These are phyloP conservation scores for Andrena haemorrhoa DNA, from an alignment of 2,888 invertebrate species.

Conservation along the genomic window DNA sequence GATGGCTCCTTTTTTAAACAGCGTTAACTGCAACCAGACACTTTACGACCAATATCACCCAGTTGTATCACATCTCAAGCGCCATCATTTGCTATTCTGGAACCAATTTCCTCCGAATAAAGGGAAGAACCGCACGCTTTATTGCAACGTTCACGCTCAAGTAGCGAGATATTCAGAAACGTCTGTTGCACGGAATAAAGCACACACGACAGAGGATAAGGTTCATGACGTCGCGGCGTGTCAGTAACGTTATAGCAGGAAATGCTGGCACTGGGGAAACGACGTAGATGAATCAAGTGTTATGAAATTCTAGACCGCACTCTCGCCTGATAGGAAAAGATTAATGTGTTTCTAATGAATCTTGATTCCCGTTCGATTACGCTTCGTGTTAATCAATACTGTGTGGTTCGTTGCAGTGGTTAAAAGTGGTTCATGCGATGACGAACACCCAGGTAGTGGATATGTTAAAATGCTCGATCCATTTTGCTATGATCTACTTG, in stretches of 20 bases:
- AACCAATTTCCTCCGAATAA: constrained; percentile 44
- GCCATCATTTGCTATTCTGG: constrained; percentile 35
- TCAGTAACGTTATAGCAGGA: constrained; percentile 13
- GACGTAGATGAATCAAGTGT: not conserved
- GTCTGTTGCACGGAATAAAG: constrained; percentile 27
- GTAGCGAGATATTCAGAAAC: constrained; percentile 27
- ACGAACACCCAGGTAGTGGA: too few species aligned
- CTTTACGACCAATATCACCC: constrained; percentile 29
- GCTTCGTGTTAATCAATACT: too few species aligned
- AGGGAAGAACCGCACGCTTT: constrained; percentile 39
- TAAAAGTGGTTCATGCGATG: too few species aligned
- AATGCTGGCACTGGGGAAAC: not conserved
- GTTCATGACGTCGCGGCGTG: constrained; percentile 17
- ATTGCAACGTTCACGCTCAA: constrained; percentile 23
- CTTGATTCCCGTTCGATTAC: too few species aligned
- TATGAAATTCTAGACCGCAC: not conserved
- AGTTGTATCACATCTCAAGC: constrained; percentile 12
- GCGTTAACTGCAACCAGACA: not conserved
- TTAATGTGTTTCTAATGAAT: not conserved
- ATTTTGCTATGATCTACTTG: too few species aligned
- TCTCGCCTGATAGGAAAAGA: too few species aligned
- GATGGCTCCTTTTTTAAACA: not conserved
- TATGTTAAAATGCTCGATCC: too few species aligned
- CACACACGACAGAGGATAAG: constrained; percentile 14
- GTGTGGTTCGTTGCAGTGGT: too few species aligned